Base-by-base conservation (phyloP, 2,888 invertebrate species). In the Caenorhabditis sulstoni region DNA sequence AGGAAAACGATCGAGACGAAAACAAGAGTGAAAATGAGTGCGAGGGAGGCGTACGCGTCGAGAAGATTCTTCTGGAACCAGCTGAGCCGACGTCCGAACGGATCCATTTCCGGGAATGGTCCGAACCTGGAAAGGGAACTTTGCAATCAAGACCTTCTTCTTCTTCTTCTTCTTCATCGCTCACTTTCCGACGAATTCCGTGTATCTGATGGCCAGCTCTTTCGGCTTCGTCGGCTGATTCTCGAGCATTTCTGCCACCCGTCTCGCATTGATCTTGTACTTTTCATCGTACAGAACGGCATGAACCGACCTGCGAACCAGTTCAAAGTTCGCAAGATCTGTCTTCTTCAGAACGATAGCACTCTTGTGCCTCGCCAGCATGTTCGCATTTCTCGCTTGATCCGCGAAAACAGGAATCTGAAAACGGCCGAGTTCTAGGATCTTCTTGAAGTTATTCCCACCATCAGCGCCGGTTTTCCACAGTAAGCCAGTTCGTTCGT, bases 21-120 rank as follows among this genome's bases (percentile, higher is more conserved):
- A 22, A 49, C 22, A 49, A 22, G n/a, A 16, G 47, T 16, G 47
- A 3, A 47, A 8, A 44, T 12, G 44, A 7, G 8, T 11, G 64
- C 57, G 12, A 64, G 18, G 3, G 22, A n/a, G n/a, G n/a, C n/a
- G 18, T 44, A 29, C 0, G 18, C 59, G 44, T 76, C 76, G 9
- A 76, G 20, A 35, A 64, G 49, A 20, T 68, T 62, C 14, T 58
- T 62, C 47, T 71, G 39, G 18, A 78, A 18, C 7, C 20, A 55
- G 55, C 18, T 29, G 4, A 65, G 55, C 12, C 59, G 39, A 35
- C 64, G 35, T 23, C 58, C 70, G 49, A 47, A 3, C 64, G 64
- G 81, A 41, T 77, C 73, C 68, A 70, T 67, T n/a, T 62, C 23
- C 1, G 71, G 76, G 45, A 81, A 73, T 1, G 80, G 80, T 8